Base-by-base conservation (phyloP, 2,888 invertebrate species). In the Drosophila conformis region DNA sequence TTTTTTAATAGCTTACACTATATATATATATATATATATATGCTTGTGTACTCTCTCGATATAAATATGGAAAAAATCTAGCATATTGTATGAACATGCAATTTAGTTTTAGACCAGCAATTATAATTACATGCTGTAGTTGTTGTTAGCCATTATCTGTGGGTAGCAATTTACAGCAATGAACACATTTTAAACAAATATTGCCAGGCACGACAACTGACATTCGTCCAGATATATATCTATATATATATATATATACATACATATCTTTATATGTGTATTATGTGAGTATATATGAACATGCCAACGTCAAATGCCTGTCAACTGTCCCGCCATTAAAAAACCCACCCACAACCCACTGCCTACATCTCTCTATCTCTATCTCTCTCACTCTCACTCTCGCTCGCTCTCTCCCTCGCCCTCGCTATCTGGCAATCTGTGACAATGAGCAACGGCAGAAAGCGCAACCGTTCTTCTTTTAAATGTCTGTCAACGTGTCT, bases 101-200 rank as follows among this genome's bases (percentile, higher is more conserved):
- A 90, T 80, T 88, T 76, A 69, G 83, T 67, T 68, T 78, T 69
- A 73, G 72, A 68, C 58, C 59, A 61, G 58, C 80, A 78, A 78
- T 70, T 69, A 83, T 83, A 78, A 78, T 78, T 81, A 65, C 82
- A 78, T 27, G 67, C 54, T 71, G 58, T 60, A 68, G 54, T 31
- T 74, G 59, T 53, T 69, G 53, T 31, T 54, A 51, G 69, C 77
- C 79, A 80, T 85, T 83, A 86, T 82, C 89, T 86, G 79, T 66
- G 70, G 82, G 83, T 71, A 79, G 87, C 86, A 90, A 91, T 91
- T 86, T 86, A 80, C 87, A 83, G 79, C 81, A 77, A 67, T 73
- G 81, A 83, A 81, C 83, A 81, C 80, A 84, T 76, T 87, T 79
- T 80, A 87, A 85, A 89, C 90, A 90, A 91, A 90, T 89, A 91